Evolutionary conservation across 2,113 vertebrate genomes (phyloP).

Genomic region (Tragelaphus scriptus): DNA sequence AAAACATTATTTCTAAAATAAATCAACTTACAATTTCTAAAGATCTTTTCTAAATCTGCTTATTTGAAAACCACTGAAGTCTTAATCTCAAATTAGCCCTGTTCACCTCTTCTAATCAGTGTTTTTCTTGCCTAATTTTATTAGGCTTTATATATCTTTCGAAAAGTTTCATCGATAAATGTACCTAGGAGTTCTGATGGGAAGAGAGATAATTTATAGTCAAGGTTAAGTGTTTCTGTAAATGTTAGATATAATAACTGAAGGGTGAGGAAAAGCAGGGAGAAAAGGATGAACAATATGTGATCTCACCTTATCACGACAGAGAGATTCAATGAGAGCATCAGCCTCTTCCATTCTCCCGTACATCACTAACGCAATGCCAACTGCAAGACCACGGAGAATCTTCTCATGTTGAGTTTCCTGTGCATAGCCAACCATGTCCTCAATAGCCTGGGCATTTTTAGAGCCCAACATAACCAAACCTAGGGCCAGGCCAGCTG

Average conservation of each 20-base stretch:
- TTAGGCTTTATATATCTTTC: not conserved
- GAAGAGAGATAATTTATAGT: not conserved
- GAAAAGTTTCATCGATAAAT: conserved; percentile 5
- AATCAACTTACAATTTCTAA: conserved; percentile 4
- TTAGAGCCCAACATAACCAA: conserved; percentile 98
- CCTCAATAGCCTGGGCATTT: conserved; percentile 98
- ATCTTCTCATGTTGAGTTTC: conserved; percentile 99
- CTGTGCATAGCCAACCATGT: conserved; percentile 98
- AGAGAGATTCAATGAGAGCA: conserved; percentile 97
- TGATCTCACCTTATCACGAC: conserved; percentile 92
- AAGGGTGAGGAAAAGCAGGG: too few species aligned
- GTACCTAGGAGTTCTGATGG: not conserved
- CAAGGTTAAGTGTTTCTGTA: not conserved
- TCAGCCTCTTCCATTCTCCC: conserved; percentile 99
- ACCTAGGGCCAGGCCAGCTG: conserved; percentile 94
- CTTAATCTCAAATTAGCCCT: not conserved
- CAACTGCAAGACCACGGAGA: conserved; percentile 94
- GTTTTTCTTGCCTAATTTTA: not conserved
- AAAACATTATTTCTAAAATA: conserved; percentile 13
- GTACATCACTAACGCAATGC: conserved; percentile 98
- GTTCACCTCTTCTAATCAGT: not conserved
- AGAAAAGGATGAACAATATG: not conserved
- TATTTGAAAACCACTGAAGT: not conserved
- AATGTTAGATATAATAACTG: not conserved
- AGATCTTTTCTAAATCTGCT: not conserved